A percentile compares a stretch with the other conserved stretches of the same genome.
Evolutionary conservation across 1,140 invertebrate species (phyloP).

Genomic region (Lucilia sericata): DNA sequence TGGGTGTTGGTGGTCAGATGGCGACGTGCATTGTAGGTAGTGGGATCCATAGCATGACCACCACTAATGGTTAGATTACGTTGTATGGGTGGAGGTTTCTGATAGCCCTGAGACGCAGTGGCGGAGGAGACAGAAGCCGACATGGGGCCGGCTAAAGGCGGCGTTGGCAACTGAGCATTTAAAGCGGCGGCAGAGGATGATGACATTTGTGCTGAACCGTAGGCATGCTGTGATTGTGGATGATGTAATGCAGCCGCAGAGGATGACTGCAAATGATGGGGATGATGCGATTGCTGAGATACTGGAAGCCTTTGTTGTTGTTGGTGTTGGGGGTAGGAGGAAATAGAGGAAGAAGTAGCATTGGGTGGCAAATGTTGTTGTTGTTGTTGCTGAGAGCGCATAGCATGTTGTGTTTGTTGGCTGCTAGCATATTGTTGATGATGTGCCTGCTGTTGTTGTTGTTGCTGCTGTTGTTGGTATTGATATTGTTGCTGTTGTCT

Average conservation of each 20-base stretch:
- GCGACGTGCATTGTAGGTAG: constrained; percentile 57
- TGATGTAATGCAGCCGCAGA: constrained; percentile 45
- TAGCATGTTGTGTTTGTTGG: constrained; percentile 49
- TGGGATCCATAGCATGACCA: constrained; percentile 62
- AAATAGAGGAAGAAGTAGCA: constrained; percentile 34
- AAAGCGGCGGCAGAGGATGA: neutral
- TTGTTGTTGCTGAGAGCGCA: constrained; percentile 47
- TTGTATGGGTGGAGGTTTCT: constrained; percentile 61
- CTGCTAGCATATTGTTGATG: constrained; percentile 39
- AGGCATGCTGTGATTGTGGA: constrained; percentile 46
- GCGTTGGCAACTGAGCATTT: constrained; percentile 21
- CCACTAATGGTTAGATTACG: constrained; percentile 65
- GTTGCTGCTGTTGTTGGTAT: constrained; percentile 64
- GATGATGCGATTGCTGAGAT: constrained; percentile 30
- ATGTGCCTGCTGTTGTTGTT: constrained; percentile 53
- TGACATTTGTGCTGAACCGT: constrained; percentile 11
- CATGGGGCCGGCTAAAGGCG: neutral
- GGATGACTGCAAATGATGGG: neutral
- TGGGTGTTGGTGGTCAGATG: neutral
- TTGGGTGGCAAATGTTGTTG: constrained; percentile 47
- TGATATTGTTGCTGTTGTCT: constrained; percentile 54
- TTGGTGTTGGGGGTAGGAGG: constrained; percentile 40
- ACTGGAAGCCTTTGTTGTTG: constrained; percentile 48
- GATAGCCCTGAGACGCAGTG: constrained; percentile 48
- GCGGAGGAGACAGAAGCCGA: constrained; percentile 27